Conservation (phyloP, 2,888 invertebrate species). For the Diabrotica balteata region DNA sequence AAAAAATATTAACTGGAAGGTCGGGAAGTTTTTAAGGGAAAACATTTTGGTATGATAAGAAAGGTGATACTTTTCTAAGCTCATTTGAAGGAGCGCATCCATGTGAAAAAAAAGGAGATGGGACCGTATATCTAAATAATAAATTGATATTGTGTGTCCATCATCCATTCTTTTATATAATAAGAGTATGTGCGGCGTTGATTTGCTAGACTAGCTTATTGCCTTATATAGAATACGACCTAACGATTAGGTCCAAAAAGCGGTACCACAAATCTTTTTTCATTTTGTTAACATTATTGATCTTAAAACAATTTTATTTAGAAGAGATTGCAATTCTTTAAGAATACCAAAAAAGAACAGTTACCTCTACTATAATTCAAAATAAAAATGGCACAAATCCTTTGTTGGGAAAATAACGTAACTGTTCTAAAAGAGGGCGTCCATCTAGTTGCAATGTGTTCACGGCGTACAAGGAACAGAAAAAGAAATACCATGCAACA, state of each 20-base stretch:
- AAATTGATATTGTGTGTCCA: neutral
- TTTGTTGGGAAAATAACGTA: neutral
- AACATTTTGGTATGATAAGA: too few relatives aligned
- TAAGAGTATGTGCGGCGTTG: neutral
- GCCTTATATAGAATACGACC: neutral
- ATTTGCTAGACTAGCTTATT: neutral
- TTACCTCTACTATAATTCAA: neutral
- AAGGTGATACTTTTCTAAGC: too few relatives aligned
- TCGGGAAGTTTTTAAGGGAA: too few relatives aligned
- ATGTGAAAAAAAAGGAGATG: neutral
- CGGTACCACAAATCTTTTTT: neutral
- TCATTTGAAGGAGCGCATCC: too few relatives aligned
- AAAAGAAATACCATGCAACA: too few relatives aligned
- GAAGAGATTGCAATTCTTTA: neutral
- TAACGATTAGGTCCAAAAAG: neutral
- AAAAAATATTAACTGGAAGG: too few relatives aligned
- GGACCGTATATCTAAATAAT: neutral
- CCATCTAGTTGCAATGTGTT: too few relatives aligned
- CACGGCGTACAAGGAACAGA: too few relatives aligned
- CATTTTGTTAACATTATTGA: neutral
- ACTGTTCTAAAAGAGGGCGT: neutral
- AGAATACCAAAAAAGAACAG: neutral
- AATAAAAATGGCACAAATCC: neutral
- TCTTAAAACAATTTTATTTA: too few relatives aligned
- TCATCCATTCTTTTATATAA: neutral